Evolutionary conservation across 2,888 invertebrate genomes (phyloP).

Genomic region (Sialis fuliginosa): DNA sequence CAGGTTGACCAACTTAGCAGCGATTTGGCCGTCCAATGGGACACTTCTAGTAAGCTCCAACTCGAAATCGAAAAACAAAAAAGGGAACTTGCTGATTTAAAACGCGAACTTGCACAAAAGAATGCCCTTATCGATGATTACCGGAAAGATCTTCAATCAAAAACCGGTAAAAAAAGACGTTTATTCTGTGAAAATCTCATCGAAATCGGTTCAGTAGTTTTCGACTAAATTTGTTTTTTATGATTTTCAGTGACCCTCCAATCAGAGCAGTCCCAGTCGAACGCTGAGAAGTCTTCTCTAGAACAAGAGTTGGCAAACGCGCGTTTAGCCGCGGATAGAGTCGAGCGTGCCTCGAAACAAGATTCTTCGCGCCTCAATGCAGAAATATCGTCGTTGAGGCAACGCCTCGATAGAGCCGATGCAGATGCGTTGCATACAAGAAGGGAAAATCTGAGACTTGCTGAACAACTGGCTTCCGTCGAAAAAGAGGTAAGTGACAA

Average conservation of each 20-base stretch:
- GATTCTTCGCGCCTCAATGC: conserved; percentile 58
- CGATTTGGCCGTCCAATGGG: conserved; percentile 65
- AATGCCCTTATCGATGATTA: conserved; percentile 59
- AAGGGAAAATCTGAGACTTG: conserved; percentile 58
- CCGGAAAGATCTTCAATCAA: conserved; percentile 60
- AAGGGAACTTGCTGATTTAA: conserved; percentile 55
- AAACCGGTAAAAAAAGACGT: conserved; percentile 45
- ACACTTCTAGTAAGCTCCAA: conserved; percentile 56
- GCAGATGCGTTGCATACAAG: conserved; percentile 65
- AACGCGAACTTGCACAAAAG: conserved; percentile 60
- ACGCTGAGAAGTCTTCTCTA: conserved; percentile 59
- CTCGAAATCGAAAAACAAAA: conserved; percentile 64
- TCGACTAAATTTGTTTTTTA: neutral
- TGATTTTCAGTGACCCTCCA: conserved; percentile 44
- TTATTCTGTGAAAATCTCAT: neutral
- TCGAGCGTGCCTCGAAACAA: conserved; percentile 57
- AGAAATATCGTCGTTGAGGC: conserved; percentile 56
- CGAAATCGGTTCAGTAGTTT: neutral
- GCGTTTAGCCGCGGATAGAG: conserved; percentile 44
- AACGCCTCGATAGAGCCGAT: conserved; percentile 62
- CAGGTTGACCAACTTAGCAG: conserved; percentile 60
- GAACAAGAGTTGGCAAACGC: conserved; percentile 64
- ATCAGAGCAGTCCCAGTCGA: conserved; percentile 55
- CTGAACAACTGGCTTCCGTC: conserved; percentile 58
- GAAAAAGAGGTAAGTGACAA: conserved; percentile 55